Evolutionary conservation across 2,113 vertebrate species (phyloP), one percentile per base, ranked within the genome.

Genomic region (Oostethus manadensis): DNA sequence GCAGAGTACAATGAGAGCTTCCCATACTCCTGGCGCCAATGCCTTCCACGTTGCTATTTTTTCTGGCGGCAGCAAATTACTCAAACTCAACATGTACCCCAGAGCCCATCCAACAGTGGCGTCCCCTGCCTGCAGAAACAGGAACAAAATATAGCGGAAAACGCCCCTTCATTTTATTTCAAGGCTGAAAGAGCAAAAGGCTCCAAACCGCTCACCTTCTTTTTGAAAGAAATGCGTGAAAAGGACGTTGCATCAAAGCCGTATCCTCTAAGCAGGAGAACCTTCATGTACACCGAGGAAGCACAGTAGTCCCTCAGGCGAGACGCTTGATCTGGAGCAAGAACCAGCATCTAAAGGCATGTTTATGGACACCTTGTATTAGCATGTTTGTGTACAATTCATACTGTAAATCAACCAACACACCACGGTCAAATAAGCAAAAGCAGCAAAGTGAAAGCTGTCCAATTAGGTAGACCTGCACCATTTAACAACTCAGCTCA

Each of bases 61-160:
- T 71, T 94, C 87, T 0, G 84, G 86, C 0, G 93, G 94, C 74
- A 98, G 71, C 80, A 91, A 73, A 70, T 88, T 92, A 67, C 93
- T 98, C 65, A 94, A 76, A 73, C 85, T 93, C 49, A 99, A 89
- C 94, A 97, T 94, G 87, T 95, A 97, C 44, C 96, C 96, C 70
- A 99, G 88, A 0, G 93, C 91, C 96, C 96, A 98, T 54, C 94
- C 94, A 0, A 95, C 58, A 0, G 92, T 90, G 0, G 89, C 53
- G 0, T 87, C 91, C 0, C 87, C 88, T 0, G 63, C 93, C 96
- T 99, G 87, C 0, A 60, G 54, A 45, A 54, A 23, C 51, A 73
- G 6, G n/a, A 58, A 29, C 10, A n/a, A 35, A 48, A 8, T 1
- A 51, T 29, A 17, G 35, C 17, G 33, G 5, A 18, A 33, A 11